Evolutionary conservation across 2,888 invertebrate genomes (phyloP).

Genomic region (Sinelater perroti): DNA sequence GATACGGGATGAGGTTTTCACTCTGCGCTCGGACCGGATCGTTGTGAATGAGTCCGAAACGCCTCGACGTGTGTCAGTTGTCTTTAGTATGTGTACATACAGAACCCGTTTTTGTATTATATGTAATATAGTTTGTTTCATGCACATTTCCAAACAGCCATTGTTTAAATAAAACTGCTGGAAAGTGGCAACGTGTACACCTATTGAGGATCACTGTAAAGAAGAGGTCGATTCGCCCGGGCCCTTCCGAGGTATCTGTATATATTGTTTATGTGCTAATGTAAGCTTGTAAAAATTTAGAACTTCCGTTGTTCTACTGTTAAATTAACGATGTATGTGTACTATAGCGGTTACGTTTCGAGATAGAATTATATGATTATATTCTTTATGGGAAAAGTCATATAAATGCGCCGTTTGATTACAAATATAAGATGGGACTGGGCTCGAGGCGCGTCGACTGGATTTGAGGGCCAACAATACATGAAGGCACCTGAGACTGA

Average conservation of each 20-base stretch:
- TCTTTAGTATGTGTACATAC: slow-evolving; percentile 54
- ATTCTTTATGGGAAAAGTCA: too few relatives aligned
- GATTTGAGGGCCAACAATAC: slow-evolving; percentile 32
- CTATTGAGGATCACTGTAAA: slow-evolving; percentile 53
- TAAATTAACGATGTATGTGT: too few relatives aligned
- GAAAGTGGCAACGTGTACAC: slow-evolving; percentile 51
- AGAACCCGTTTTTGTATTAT: slow-evolving; percentile 57
- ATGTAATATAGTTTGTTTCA: slow-evolving; percentile 60
- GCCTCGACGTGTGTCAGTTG: slow-evolving; percentile 44
- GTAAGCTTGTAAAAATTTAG: not conserved
- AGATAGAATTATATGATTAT: too few relatives aligned
- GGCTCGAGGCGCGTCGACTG: slow-evolving; percentile 14
- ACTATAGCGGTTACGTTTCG: too few relatives aligned
- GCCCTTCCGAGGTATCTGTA: slow-evolving; percentile 12
- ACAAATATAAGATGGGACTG: too few relatives aligned
- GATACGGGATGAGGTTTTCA: not conserved
- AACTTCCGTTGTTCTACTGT: not conserved
- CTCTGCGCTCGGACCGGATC: not conserved
- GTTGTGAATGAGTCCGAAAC: slow-evolving; percentile 30
- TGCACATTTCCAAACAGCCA: slow-evolving; percentile 57
- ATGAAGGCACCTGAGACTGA: slow-evolving; percentile 58
- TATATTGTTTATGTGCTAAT: slow-evolving; percentile 21
- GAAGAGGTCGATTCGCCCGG: slow-evolving; percentile 15
- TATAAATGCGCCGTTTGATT: too few relatives aligned
- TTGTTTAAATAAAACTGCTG: slow-evolving; percentile 45